phyloP scores from a whole-genome alignment of 1,140 invertebrate genomes.

The Listronotus bonariensis region DNA sequence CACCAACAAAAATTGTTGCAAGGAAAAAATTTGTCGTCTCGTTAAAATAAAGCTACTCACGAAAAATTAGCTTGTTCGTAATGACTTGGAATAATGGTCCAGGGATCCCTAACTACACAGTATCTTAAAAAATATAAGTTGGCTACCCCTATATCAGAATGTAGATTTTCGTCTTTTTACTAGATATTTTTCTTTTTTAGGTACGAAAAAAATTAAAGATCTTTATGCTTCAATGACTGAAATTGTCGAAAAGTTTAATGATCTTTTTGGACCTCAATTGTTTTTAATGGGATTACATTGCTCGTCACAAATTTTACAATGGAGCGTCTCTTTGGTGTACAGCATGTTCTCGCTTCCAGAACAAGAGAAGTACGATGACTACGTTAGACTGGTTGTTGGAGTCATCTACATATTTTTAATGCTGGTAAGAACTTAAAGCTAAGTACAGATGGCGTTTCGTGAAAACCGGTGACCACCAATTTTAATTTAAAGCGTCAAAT shows the following conservation, averaged over 20 bases:
- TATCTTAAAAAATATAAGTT: too few species aligned
- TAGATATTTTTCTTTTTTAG: constrained; percentile 3
- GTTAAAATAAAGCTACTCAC: too few species aligned
- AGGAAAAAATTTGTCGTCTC: too few species aligned
- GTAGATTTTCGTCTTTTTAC: too few species aligned
- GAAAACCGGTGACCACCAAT: not conserved
- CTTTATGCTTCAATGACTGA: constrained; percentile 2
- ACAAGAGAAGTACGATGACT: constrained; percentile 8
- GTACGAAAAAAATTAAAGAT: constrained; percentile 25
- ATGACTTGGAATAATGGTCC: too few species aligned
- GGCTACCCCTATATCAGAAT: too few species aligned
- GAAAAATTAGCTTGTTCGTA: too few species aligned
- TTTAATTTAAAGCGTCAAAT: too few species aligned
- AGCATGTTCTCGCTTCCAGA: constrained; percentile 16
- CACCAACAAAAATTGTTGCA: too few species aligned
- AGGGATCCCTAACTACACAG: too few species aligned
- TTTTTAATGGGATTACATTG: constrained; percentile 35
- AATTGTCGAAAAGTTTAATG: constrained; percentile 23
- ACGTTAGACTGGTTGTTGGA: constrained; percentile 11
- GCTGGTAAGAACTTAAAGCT: constrained; percentile 19
- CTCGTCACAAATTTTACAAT: constrained; percentile 29
- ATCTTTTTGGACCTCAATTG: constrained; percentile 24
- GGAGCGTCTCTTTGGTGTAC: constrained; percentile 22
- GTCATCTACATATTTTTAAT: constrained; percentile 26
- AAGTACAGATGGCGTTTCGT: not conserved